phyloP scores from a whole-genome alignment of 2,888 invertebrate genomes.

The Drosophila algonquin region DNA sequence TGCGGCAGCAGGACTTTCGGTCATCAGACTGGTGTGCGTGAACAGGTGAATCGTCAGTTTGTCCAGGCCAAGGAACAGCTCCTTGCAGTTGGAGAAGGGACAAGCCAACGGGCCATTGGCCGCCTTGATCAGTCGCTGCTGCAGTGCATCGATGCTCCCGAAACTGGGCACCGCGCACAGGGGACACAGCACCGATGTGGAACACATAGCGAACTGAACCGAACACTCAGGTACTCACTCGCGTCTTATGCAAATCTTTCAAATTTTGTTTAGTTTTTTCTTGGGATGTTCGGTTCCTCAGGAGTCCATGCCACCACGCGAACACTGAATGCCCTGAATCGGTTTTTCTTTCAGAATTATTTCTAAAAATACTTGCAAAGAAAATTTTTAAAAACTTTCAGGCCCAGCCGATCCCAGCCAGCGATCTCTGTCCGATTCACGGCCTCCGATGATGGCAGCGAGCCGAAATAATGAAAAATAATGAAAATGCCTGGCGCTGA shows the following conservation, averaged over 20 bases:
- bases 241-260: constrained; percentile 33
- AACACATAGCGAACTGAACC: constrained; percentile 82
- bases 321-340: constrained; percentile 29
- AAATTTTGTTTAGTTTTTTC: constrained; percentile 19
- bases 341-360: constrained; percentile 50
- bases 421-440: constrained; percentile 7
- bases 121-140: constrained; percentile 89
- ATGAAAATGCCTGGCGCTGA: constrained; percentile 57
- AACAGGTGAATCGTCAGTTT: constrained; percentile 93
- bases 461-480: constrained; percentile 60
- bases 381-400: constrained; percentile 66
- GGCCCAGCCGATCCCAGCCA: constrained; percentile 44
- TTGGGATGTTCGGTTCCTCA: constrained; percentile 26
- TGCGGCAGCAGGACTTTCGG: constrained; percentile 9
- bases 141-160: constrained; percentile 88
- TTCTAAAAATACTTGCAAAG: constrained; percentile 74
- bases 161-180: constrained; percentile 91
- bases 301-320: constrained; percentile 53
- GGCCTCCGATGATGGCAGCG: constrained; percentile 34
- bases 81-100: constrained; percentile 88
- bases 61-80: constrained; percentile 90
- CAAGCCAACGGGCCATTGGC: constrained; percentile 90
- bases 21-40: constrained; percentile 86
- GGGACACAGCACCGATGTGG: constrained; percentile 89
- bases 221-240: background rate